Percentiles rank a stretch among this genome's conserved stretches.
phyloP scores from a whole-genome alignment of 2,797 vertebrate species.

The Florisuga fusca region DNA sequence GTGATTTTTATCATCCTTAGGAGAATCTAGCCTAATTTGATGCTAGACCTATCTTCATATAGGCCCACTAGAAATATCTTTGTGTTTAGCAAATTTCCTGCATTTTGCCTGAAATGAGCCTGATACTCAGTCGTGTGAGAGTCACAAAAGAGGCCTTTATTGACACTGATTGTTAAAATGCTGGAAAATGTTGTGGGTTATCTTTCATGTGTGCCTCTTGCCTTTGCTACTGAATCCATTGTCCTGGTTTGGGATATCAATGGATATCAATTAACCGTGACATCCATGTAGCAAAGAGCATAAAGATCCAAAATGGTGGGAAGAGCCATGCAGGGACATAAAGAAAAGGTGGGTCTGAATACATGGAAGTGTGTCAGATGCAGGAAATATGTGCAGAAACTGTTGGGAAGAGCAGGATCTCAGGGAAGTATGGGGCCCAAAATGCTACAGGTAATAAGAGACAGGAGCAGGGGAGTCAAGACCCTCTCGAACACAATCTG shows the following conservation, averaged over 20 bases:
- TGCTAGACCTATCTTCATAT: background rate
- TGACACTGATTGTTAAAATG: background rate
- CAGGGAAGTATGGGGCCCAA: fast-evolving
- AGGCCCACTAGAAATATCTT: background rate
- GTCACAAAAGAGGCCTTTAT: background rate
- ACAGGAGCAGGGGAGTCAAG: background rate
- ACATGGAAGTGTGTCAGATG: background rate
- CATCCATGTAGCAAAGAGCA: background rate
- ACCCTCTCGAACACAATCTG: background rate
- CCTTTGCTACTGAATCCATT: background rate
- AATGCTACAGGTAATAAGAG: background rate
- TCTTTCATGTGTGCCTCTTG: background rate
- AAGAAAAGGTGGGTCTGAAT: background rate
- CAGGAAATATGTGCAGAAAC: background rate
- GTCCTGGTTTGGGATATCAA: too few species aligned
- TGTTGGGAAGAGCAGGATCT: background rate
- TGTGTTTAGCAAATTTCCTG: fast-evolving
- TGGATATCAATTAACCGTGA: too few species aligned
- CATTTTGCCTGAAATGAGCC: background rate
- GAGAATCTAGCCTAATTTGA: background rate
- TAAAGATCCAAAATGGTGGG: background rate
- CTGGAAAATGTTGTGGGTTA: background rate
- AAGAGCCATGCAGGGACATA: background rate
- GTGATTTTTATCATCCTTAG: background rate
- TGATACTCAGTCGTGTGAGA: background rate